These are phyloP conservation scores for Myotis daubentonii DNA, from an alignment of 2,797 vertebrate species.

Conservation along the genomic window DNA sequence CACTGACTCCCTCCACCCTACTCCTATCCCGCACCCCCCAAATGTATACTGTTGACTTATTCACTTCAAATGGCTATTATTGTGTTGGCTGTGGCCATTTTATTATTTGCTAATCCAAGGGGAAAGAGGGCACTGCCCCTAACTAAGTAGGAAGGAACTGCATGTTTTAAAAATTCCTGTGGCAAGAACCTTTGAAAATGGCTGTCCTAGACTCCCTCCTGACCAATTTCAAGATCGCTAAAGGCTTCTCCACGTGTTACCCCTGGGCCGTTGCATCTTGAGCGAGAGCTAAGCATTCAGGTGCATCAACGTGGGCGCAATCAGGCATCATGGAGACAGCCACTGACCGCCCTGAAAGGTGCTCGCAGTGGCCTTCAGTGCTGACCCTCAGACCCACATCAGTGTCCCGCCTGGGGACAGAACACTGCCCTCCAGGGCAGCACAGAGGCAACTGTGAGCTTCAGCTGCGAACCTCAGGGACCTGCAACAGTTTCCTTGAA, in stretches of 20 bases:
- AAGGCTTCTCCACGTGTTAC: neutral
- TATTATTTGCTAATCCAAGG: neutral
- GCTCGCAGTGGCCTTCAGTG: fast-evolving
- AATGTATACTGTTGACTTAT: neutral
- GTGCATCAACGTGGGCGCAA: too few species aligned
- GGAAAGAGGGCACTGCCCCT: neutral
- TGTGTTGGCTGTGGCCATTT: neutral
- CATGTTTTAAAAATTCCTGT: neutral
- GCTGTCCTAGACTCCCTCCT: neutral
- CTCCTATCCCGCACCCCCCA: too few species aligned
- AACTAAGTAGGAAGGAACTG: neutral
- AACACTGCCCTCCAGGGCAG: neutral
- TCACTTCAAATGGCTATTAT: neutral
- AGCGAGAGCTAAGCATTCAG: too few species aligned
- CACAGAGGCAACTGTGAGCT: neutral
- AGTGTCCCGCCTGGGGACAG: neutral
- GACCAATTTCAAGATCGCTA: neutral
- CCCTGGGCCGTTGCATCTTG: too few species aligned
- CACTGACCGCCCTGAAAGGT: neutral
- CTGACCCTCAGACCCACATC: neutral
- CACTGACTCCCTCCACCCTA: too few species aligned
- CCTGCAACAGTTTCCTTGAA: neutral
- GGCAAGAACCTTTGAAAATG: neutral
- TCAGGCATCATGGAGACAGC: neutral
- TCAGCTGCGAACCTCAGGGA: neutral